These are phyloP conservation scores for Clistopyga incitator DNA, from an alignment of 2,888 invertebrate genomes.

Conservation along the genomic window DNA sequence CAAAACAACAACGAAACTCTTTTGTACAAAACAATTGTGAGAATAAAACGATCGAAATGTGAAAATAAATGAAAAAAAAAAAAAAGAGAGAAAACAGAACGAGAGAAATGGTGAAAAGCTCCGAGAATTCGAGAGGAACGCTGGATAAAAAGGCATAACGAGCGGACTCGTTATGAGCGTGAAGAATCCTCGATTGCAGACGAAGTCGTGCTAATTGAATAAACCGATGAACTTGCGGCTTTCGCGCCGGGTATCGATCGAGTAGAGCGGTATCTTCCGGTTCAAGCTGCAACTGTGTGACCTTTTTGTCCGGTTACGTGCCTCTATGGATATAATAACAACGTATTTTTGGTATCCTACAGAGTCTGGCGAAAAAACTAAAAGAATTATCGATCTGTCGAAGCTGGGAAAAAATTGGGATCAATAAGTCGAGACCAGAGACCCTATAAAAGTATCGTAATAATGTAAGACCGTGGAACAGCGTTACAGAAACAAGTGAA, in stretches of 20 bases:
- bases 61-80: not conserved
- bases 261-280: constrained; percentile 24
- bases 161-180: constrained; percentile 18
- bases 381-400: not conserved
- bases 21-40: constrained; percentile 2
- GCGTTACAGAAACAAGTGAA: too few relatives aligned
- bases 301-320: constrained; percentile 12
- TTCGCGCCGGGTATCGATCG: constrained; percentile 64
- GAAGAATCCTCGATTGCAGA: constrained; percentile 30
- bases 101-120: not conserved
- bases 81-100: not conserved
- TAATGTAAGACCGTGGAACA: too few relatives aligned
- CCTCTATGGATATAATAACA: not conserved
- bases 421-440: too few relatives aligned
- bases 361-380: not conserved
- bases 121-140: not conserved
- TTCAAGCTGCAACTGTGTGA: constrained; percentile 17
- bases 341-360: not conserved
- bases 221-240: constrained; percentile 65
- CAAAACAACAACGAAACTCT: too few relatives aligned
- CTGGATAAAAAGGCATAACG: not conserved
- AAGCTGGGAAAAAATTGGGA: too few relatives aligned
- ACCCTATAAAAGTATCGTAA: too few relatives aligned
- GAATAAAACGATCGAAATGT: not conserved
- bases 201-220: constrained; percentile 65